These are phyloP conservation scores for Poeciliopsis turneri DNA, from an alignment of 2,797 vertebrate species.

Conservation along the genomic window DNA sequence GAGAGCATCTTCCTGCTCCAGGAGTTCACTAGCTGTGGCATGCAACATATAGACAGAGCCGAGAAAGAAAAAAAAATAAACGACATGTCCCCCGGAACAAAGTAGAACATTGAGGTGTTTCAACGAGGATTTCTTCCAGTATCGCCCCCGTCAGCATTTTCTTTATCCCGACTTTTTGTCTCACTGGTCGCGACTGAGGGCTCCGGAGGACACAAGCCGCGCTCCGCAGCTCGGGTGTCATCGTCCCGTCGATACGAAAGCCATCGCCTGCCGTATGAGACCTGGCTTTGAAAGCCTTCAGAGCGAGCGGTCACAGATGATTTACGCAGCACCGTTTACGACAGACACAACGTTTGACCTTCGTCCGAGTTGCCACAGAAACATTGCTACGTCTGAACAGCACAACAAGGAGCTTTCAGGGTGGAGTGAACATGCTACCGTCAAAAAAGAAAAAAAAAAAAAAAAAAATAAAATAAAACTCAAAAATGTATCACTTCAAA, in stretches of 20 bases:
- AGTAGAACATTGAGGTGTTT: slow-evolving; percentile 15
- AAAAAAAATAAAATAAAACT: slow-evolving; percentile 34
- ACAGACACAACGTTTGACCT: slow-evolving; percentile 37
- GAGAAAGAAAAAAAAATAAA: slow-evolving; percentile 12
- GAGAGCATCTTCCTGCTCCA: slow-evolving; percentile 80
- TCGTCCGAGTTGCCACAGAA: slow-evolving; percentile 54
- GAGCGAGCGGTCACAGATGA: slow-evolving; percentile 43
- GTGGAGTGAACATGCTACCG: slow-evolving; percentile 64
- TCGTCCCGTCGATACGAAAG: slow-evolving; percentile 42
- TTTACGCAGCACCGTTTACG: slow-evolving; percentile 29
- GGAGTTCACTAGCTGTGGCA: slow-evolving; percentile 84
- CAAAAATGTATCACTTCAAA: slow-evolving; percentile 46
- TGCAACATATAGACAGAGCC: slow-evolving; percentile 62
- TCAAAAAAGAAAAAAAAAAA: slow-evolving; percentile 38
- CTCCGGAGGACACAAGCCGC: slow-evolving; percentile 67
- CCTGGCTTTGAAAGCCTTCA: slow-evolving; percentile 52
- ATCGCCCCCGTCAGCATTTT: slow-evolving; percentile 55
- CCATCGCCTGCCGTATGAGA: slow-evolving; percentile 30
- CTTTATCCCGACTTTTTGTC: slow-evolving; percentile 47
- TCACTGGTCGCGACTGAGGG: slow-evolving; percentile 51
- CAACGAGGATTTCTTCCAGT: slow-evolving; percentile 20
- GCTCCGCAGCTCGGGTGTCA: slow-evolving; percentile 13
- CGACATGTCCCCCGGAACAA: neutral
- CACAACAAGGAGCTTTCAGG: slow-evolving; percentile 39
- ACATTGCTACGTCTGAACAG: slow-evolving; percentile 20